Evolutionary conservation across 30 jellyfish, hydroid and myxozoan species (phyloP), one percentile per base, ranked within the genome.

Genomic region (Turritopsis dohrnii): DNA sequence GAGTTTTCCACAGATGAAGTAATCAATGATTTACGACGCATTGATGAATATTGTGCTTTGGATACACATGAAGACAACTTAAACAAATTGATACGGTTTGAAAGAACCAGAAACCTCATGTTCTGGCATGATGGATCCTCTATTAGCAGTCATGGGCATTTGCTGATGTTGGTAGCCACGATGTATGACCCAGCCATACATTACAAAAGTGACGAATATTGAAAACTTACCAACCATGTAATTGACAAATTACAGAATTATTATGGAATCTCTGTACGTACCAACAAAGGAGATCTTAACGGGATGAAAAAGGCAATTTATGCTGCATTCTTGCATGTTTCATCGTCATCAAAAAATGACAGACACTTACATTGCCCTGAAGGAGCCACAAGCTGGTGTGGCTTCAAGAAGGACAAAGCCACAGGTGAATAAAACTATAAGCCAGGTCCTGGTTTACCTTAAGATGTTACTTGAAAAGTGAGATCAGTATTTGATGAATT

Each of bases 311-410:
- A 81, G 21, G 83, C 84, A 21, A 73, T 81, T 23, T 13, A 31
- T 24, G 95, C 83, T 1, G 28, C 87, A 18, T 72, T 52, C 29
- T 52, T 65, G n/a, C 95, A 79, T 86, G 84, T 79, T 25, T 89
- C 94, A 21, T 86, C 88, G 17, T 80, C 94, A 8, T n/a, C 28
- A 0, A 52, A 80, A 60, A 80, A 79, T 31, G 27, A 77, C 20
- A 30, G 81, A 82, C 88, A 86, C 52, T 18, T 52, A 20, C 85
- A 77, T 65, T 79, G 94, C 73, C 89, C 89, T 1, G 85, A 60
- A 1, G 94, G 94, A 18, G 31, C 29, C 21, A 19, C 74, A 25
- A 69, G 87, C 30, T 86, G 89, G 94, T 86, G 95, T 87, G 76
- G 52, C n/a, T 80, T 27, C 52, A 52, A 86, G 29, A 71, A 66